Conservation (phyloP, 1,140 invertebrate species). For the Xylocopa sonorina region DNA sequence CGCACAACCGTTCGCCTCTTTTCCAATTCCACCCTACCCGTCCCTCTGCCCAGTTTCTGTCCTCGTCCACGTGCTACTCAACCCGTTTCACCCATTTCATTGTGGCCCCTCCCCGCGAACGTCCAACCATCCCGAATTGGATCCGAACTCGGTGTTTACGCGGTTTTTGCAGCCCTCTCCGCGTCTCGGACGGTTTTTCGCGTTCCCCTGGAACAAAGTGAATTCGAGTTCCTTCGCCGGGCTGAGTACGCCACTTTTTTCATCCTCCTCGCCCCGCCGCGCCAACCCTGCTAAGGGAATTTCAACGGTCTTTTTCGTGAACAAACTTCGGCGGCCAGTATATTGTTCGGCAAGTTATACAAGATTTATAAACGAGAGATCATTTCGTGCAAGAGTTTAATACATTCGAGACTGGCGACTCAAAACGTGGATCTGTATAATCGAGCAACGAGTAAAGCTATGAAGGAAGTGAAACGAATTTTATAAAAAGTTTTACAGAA, state of each 20-base stretch:
- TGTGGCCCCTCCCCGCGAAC: no score
- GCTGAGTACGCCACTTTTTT: conserved; percentile 26
- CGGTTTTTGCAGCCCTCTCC: conserved; percentile 25
- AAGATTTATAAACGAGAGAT: no score
- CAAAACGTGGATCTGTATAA: no score
- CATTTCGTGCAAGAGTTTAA: no score
- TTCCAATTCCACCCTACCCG: conserved; percentile 22
- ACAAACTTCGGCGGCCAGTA: background rate
- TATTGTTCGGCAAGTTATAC: background rate
- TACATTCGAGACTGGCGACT: no score
- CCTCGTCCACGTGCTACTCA: background rate
- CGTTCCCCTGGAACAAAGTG: conserved; percentile 35
- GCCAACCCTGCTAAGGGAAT: background rate
- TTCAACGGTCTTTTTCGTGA: background rate
- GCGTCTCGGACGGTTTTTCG: conserved; percentile 15
- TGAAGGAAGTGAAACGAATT: no score
- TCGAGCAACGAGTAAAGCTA: no score
- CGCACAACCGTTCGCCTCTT: background rate
- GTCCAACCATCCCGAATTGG: conserved; percentile 23
- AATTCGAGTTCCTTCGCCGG: conserved; percentile 27
- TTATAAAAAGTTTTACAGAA: no score
- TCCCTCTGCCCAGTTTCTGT: background rate
- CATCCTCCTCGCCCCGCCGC: no score
- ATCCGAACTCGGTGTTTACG: conserved; percentile 40
- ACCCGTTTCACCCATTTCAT: background rate